Evolutionary conservation across 37 sponge, comb jelly and placozoan species (phyloP).

Genomic region (Bolinopsis microptera): DNA sequence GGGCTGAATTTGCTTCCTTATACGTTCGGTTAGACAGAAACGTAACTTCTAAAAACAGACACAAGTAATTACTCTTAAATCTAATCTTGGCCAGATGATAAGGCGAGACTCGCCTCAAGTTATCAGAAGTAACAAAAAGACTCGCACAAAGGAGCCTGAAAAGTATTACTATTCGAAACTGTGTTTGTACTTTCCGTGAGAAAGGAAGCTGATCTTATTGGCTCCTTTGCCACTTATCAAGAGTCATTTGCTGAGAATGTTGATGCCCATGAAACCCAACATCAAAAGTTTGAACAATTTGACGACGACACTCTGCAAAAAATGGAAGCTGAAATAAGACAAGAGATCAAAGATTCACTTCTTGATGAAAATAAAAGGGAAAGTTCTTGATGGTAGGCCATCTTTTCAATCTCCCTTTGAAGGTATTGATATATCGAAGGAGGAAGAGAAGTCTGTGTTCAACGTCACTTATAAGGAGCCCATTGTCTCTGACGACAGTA

Average conservation of each 20-base stretch:
- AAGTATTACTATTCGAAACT: neutral
- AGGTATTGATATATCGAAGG: neutral
- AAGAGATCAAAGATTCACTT: neutral
- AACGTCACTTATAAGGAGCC: neutral
- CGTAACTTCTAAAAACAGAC: neutral
- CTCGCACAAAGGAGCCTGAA: neutral
- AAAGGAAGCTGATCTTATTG: neutral
- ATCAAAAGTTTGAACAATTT: neutral
- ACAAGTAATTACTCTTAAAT: neutral
- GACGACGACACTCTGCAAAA: neutral
- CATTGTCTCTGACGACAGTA: neutral
- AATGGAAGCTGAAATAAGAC: neutral
- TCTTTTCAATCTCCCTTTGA: neutral
- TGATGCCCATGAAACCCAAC: neutral
- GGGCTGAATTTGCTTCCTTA: neutral
- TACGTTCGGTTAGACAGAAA: neutral
- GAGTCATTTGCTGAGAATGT: neutral
- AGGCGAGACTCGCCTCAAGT: neutral
- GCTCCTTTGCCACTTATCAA: neutral
- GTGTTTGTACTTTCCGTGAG: neutral
- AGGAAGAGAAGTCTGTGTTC: neutral
- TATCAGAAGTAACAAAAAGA: neutral
- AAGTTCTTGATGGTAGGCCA: neutral
- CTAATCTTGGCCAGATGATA: neutral
- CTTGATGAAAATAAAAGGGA: neutral